Percentiles rank a stretch among this genome's conserved stretches.
Evolutionary conservation across 2,888 invertebrate genomes (phyloP).

Genomic region (Anodontia alba): DNA sequence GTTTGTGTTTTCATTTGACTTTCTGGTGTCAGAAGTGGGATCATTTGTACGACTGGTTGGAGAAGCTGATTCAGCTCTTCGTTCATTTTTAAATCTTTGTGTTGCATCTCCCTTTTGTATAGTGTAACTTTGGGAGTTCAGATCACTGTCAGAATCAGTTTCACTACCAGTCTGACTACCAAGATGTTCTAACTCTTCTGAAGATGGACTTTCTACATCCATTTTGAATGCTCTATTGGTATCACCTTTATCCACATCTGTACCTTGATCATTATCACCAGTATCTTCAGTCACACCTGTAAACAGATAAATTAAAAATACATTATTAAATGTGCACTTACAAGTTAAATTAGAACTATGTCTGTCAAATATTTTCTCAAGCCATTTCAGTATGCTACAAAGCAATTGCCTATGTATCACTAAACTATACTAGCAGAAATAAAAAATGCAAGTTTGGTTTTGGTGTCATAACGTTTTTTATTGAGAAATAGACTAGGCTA

Average conservation of each 20-base stretch:
- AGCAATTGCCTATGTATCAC: not conserved
- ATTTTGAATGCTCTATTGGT: constrained; percentile 31
- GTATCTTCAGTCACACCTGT: constrained; percentile 10
- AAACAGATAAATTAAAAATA: not conserved
- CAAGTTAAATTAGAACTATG: not conserved
- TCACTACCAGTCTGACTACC: constrained; percentile 46
- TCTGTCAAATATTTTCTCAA: not conserved
- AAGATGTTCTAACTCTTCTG: constrained; percentile 46
- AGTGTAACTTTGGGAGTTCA: constrained; percentile 7
- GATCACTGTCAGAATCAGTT: constrained; percentile 40
- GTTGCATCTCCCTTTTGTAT: constrained; percentile 12
- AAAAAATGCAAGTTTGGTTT: too few relatives aligned
- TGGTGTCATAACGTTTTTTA: too few relatives aligned
- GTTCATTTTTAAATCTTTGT: not conserved
- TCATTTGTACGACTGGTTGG: not conserved
- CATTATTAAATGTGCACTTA: not conserved
- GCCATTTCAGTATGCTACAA: not conserved
- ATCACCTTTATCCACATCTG: constrained; percentile 29
- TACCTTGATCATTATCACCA: constrained; percentile 16
- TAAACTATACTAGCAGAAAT: too few relatives aligned
- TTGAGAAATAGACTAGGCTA: too few relatives aligned
- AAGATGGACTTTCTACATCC: constrained; percentile 57
- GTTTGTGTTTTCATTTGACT: not conserved
- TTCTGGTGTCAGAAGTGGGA: not conserved
- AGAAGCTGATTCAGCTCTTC: not conserved